Conservation (phyloP, 2,888 invertebrate genomes). For the Crematogaster levior region DNA sequence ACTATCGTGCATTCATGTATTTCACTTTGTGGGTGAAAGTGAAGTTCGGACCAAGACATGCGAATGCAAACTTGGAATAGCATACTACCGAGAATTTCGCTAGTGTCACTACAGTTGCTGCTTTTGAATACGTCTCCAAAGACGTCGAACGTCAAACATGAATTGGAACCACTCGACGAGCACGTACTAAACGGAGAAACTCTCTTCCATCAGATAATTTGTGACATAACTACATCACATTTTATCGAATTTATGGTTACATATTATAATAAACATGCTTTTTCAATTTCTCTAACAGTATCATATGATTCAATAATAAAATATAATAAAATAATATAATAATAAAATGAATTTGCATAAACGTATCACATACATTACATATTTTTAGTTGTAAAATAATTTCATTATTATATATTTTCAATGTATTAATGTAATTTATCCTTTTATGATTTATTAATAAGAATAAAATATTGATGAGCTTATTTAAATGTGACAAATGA, state of each 20-base stretch:
- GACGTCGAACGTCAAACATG: constrained; percentile 56
- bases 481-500: constrained; percentile 13
- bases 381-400: constrained; percentile 32
- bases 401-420: neutral
- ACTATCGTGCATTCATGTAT: constrained; percentile 42
- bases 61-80: constrained; percentile 49
- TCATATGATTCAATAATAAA: neutral
- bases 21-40: constrained; percentile 57
- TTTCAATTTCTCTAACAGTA: neutral
- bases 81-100: constrained; percentile 37
- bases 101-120: constrained; percentile 50
- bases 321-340: neutral
- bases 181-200: constrained; percentile 43
- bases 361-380: neutral
- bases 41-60: constrained; percentile 58
- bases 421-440: constrained; percentile 18
- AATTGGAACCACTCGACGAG: constrained; percentile 41
- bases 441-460: constrained; percentile 29
- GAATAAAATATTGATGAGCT: constrained; percentile 6
- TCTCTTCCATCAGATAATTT: constrained; percentile 44
- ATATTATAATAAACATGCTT: constrained; percentile 1
- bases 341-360: neutral
- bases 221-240: constrained; percentile 47
- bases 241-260: neutral
- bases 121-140: constrained; percentile 51